These are phyloP conservation scores for Myopa testacea DNA, from an alignment of 2,888 invertebrate genomes.

Conservation along the genomic window DNA sequence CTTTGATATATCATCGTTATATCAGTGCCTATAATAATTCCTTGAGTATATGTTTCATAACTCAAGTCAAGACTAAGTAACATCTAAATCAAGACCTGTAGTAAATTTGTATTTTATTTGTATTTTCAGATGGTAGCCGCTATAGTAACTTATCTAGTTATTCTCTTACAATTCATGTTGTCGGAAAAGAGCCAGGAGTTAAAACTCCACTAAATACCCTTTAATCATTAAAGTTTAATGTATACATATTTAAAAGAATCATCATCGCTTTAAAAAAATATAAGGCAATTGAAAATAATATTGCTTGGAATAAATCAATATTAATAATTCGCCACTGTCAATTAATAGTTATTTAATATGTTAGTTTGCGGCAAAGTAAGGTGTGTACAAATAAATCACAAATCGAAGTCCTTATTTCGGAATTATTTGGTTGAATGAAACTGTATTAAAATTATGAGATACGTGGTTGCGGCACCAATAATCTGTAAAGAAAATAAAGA, in stretches of 20 bases:
- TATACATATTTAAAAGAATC: not conserved
- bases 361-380: too few species aligned
- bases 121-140: slow-evolving; percentile 62
- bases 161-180: slow-evolving; percentile 66
- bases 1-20: too few species aligned
- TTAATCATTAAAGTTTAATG: not conserved
- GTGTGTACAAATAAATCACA: not conserved
- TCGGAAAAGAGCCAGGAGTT: slow-evolving; percentile 50
- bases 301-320: too few species aligned
- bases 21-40: not conserved
- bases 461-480: slow-evolving; percentile 68
- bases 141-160: slow-evolving; percentile 63
- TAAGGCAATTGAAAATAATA: too few species aligned
- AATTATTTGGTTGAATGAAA: slow-evolving; percentile 61
- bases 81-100: too few species aligned
- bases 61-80: too few species aligned
- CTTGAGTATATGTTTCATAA: too few species aligned
- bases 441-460: slow-evolving; percentile 69
- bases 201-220: not conserved
- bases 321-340: too few species aligned
- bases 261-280: not conserved
- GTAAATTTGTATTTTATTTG: not conserved
- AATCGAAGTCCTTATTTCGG: not conserved
- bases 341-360: too few species aligned
- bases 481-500: slow-evolving; percentile 60